Conservation (phyloP, 2,113 vertebrate species). For the Oncorhynchus kisutch region DNA sequence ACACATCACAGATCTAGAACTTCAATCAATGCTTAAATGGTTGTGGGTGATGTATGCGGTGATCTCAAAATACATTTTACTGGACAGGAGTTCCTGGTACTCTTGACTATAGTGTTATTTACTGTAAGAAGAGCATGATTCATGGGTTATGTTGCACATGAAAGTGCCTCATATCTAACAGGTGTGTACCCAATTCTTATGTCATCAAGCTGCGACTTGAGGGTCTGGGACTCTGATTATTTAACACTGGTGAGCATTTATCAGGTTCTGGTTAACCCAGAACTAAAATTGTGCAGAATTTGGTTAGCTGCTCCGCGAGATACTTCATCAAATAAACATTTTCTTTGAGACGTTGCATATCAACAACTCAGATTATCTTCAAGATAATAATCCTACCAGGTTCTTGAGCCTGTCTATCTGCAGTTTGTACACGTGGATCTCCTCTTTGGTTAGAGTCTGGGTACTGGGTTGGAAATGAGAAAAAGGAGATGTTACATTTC, state of each 20-base stretch:
- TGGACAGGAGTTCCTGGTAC: conserved; percentile 66
- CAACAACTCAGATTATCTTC: no score
- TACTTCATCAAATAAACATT: no score
- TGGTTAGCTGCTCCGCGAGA: no score
- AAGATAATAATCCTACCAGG: conserved; percentile 35
- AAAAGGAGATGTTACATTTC: background rate
- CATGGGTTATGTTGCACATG: background rate
- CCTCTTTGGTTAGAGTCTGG: conserved; percentile 57
- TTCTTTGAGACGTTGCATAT: no score
- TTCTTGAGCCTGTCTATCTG: conserved; percentile 66
- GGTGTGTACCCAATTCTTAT: conserved; percentile 46
- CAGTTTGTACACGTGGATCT: conserved; percentile 56
- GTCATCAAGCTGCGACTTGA: conserved; percentile 67
- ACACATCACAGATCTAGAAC: background rate
- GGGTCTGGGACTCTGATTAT: no score
- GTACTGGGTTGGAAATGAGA: conserved; percentile 46
- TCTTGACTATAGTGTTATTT: conserved; percentile 71
- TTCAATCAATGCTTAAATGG: background rate
- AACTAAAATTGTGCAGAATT: no score
- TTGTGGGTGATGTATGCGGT: conserved; percentile 27
- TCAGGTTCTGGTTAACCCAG: background rate
- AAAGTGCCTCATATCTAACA: background rate
- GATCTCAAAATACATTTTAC: conserved; percentile 63
- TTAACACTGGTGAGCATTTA: no score
- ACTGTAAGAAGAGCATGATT: conserved; percentile 49